Conservation (phyloP, 35 echinoderm and acorn worm genomes). For the Hemicentrotus pulcherrimus region DNA sequence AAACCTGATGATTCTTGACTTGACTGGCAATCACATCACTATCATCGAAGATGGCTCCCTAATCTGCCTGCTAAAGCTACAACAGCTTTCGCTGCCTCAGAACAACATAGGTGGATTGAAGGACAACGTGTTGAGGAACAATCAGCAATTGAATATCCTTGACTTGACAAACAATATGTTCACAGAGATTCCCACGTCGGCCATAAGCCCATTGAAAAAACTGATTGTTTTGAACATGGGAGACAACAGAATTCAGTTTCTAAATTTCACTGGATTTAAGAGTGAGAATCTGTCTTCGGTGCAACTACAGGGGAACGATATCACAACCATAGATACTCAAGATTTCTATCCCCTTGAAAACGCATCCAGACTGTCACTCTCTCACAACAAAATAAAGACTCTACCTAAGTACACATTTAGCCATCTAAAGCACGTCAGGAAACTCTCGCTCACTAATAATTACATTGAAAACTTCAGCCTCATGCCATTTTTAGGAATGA, state of each 20-base stretch:
- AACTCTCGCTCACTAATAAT: not conserved
- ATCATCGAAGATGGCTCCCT: not conserved
- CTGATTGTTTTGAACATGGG: not conserved
- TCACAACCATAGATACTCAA: not conserved
- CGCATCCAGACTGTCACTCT: not conserved
- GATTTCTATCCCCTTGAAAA: not conserved
- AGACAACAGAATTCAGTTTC: not conserved
- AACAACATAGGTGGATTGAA: not conserved
- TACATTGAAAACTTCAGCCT: not conserved
- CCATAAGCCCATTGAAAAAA: not conserved
- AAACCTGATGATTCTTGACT: not conserved
- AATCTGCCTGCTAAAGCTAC: not conserved
- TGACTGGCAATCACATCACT: not conserved
- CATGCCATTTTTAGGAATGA: constrained; percentile 23
- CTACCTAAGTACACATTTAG: not conserved
- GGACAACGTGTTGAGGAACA: not conserved
- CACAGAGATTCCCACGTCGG: not conserved
- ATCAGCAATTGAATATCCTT: not conserved
- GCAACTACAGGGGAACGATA: not conserved
- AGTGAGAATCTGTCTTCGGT: not conserved
- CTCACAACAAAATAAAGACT: not conserved
- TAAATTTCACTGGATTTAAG: not conserved
- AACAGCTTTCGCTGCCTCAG: not conserved
- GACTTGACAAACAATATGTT: not conserved
- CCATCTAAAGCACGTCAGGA: not conserved